phyloP scores from a whole-genome alignment of 23 tunicate genomes.

The Aplidium turbinatum region DNA sequence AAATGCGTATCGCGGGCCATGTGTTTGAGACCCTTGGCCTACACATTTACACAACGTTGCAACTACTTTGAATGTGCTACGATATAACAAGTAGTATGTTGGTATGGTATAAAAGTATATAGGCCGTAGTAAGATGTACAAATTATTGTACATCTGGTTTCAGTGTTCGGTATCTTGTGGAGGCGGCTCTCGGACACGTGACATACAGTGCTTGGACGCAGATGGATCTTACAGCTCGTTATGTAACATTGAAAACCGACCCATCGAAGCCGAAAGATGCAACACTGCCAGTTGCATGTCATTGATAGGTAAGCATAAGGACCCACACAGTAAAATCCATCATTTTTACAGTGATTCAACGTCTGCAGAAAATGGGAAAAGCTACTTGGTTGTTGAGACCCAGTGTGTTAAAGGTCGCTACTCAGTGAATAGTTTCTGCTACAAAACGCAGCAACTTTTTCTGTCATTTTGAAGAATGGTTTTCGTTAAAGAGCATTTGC shows the following conservation, averaged over 20 bases:
- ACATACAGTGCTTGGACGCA: conserved; percentile 69
- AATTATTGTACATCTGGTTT: neutral
- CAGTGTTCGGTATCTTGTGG: conserved; percentile 85
- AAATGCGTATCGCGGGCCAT: too few relatives aligned
- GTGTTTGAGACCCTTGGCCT: neutral
- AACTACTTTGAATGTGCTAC: too few relatives aligned
- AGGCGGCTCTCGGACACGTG: conserved; percentile 64
- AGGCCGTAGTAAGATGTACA: too few relatives aligned
- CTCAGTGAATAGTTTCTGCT: neutral
- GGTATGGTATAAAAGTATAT: neutral
- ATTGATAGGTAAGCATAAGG: conserved; percentile 27
- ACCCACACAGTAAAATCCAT: neutral
- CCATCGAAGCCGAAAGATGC: conserved; percentile 62
- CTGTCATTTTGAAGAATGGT: neutral
- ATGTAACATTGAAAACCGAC: conserved; percentile 39
- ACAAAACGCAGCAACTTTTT: neutral
- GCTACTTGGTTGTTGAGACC: too few relatives aligned
- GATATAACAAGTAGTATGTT: neutral
- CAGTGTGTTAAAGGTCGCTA: too few relatives aligned
- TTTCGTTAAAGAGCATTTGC: too few relatives aligned
- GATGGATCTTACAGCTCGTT: conserved; percentile 46
- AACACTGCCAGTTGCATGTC: conserved; percentile 63
- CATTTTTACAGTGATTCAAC: too few relatives aligned
- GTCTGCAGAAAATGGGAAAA: too few relatives aligned
- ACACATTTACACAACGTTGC: too few relatives aligned